Base-by-base conservation (phyloP, 2,888 invertebrate genomes). In the Ecliptopera silaceata region DNA sequence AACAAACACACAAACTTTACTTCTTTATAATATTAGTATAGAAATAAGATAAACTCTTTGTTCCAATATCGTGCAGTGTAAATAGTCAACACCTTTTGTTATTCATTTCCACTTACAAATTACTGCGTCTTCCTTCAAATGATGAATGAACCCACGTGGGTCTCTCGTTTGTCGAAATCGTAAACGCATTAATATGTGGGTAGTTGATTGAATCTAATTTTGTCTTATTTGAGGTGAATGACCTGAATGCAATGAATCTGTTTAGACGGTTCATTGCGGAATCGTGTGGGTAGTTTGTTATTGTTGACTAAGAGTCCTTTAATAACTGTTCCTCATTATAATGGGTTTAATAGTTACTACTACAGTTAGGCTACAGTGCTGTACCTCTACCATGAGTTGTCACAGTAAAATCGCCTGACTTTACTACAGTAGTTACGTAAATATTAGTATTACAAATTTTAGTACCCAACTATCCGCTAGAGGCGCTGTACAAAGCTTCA, bases 151-250 rank as follows among this genome's bases (percentile, higher is more conserved):
- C 41, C 58, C 59, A 57, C 63, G 58, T 57, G 63, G 54, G 58
- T 31, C 29, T 36, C 56, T 56, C 50, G 58, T 61, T 82, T 76
- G 76, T 74, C 74, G 65, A 74, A 74, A 82, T 86, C 75, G 84
- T 86, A 86, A 82, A 84, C 78, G 81, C 81, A 82, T 84, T 82
- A 78, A 82, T 82, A 71, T 75, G 86, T 88, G 83, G 88, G 88
- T 63, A 79, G 80, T 73, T 86, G 85, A 88, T 84, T 83, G 81
- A 79, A 78, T 77, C 78, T 86, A 81, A 86, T 86, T 84, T 86
- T 85, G 82, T 83, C 85, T 84, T 79, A 81, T 79, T 72, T 65
- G 81, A 80, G 88, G 82, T 87, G 79, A 86, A 84, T 72, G 78
- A 84, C 81, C 86, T 69, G 53, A 58, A 34, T 70, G 65, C 68